phyloP scores from a whole-genome alignment of 2,797 vertebrate genomes.

The Gastrophryne carolinensis region DNA sequence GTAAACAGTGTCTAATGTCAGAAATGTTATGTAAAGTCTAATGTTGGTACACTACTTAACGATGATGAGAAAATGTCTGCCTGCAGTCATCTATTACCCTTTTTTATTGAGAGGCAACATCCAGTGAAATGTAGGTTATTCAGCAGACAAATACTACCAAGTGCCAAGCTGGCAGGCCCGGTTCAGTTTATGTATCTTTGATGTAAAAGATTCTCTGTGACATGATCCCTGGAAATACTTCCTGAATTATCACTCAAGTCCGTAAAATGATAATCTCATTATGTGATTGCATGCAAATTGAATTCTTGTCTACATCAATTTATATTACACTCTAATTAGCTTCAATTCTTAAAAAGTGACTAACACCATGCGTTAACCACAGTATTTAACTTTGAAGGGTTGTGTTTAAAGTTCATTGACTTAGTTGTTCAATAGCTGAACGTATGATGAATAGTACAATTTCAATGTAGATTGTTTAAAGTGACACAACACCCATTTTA shows the following conservation, averaged over 20 bases:
- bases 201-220: constrained; percentile 26
- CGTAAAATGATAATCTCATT: constrained; percentile 25
- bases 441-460: no score
- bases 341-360: constrained; percentile 2
- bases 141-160: constrained; percentile 27
- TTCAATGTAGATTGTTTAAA: no score
- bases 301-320: constrained; percentile 13
- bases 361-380: no score
- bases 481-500: no score
- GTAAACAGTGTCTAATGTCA: no score
- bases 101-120: constrained; percentile 29
- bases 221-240: constrained; percentile 12
- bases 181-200: constrained; percentile 19
- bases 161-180: constrained; percentile 19
- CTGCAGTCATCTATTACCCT: neutral
- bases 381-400: no score
- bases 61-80: constrained; percentile 15
- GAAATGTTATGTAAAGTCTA: no score
- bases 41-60: constrained; percentile 3
- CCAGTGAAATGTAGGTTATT: constrained; percentile 34
- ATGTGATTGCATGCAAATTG: constrained; percentile 3
- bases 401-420: no score
- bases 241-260: constrained; percentile 15
- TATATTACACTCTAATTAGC: constrained; percentile 19
- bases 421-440: no score